Evolutionary conservation across 1,140 invertebrate species (phyloP).

Genomic region (Sinonovacula constricta): DNA sequence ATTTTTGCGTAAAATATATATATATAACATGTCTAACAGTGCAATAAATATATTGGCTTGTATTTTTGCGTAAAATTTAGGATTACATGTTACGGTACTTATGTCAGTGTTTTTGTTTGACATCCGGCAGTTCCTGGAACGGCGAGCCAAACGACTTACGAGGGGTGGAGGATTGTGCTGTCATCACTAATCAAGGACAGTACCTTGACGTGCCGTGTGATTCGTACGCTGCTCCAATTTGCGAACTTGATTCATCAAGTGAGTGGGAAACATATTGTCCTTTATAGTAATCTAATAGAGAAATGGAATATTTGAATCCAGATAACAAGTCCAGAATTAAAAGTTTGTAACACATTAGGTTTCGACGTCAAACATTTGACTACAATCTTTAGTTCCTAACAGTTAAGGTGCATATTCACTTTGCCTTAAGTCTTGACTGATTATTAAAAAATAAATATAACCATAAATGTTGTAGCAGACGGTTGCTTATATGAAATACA

Average conservation of each 20-base stretch:
- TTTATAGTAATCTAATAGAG: not conserved
- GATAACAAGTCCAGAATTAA: not conserved
- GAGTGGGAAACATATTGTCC: not conserved
- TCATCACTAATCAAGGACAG: not conserved
- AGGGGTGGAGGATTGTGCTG: constrained; percentile 23
- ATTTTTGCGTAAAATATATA: too few relatives aligned
- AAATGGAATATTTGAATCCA: not conserved
- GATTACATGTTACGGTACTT: not conserved
- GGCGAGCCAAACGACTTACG: constrained; percentile 22
- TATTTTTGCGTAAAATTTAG: not conserved
- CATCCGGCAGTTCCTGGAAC: constrained; percentile 33
- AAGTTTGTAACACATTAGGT: not conserved
- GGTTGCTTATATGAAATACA: too few relatives aligned
- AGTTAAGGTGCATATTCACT: too few relatives aligned
- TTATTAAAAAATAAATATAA: too few relatives aligned
- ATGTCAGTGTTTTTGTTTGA: too few relatives aligned
- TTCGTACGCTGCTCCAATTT: not conserved
- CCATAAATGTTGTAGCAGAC: too few relatives aligned
- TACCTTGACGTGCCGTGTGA: not conserved
- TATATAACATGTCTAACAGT: not conserved
- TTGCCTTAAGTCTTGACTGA: too few relatives aligned
- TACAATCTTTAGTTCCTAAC: too few relatives aligned
- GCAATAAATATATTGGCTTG: not conserved
- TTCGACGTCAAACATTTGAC: too few relatives aligned
- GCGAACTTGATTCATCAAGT: constrained; percentile 26